These are phyloP conservation scores for Denticeps clupeoides DNA, from an alignment of 2,797 vertebrate genomes.

Conservation along the genomic window DNA sequence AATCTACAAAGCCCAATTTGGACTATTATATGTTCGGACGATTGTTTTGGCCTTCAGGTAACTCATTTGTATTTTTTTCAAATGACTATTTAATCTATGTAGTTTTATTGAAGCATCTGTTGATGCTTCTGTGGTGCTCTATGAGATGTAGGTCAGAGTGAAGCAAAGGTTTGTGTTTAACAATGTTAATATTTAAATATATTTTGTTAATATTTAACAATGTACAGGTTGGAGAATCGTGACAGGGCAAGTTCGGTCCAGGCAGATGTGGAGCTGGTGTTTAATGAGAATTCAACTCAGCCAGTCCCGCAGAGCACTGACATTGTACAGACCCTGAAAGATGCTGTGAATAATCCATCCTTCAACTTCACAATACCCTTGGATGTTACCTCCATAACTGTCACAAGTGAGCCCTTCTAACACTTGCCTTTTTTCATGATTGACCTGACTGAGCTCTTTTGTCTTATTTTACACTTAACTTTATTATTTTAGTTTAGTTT, in stretches of 20 bases:
- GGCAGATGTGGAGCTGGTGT: background rate
- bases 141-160: no score
- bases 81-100: no score
- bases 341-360: background rate
- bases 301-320: background rate
- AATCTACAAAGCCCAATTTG: background rate
- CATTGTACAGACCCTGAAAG: background rate
- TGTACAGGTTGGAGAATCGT: background rate
- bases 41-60: slow-evolving; percentile 5
- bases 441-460: no score
- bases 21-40: background rate
- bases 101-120: no score
- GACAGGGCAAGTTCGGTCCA: background rate
- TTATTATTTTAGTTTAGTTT: background rate
- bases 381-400: background rate
- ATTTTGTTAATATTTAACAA: no score
- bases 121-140: no score
- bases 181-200: no score
- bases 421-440: no score
- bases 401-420: background rate
- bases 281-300: background rate
- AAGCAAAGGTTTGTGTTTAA: no score
- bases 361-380: background rate
- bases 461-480: background rate
- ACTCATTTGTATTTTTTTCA: no score